These are phyloP conservation scores for Graphium colonna DNA, from an alignment of 2,888 invertebrate genomes.

Conservation along the genomic window DNA sequence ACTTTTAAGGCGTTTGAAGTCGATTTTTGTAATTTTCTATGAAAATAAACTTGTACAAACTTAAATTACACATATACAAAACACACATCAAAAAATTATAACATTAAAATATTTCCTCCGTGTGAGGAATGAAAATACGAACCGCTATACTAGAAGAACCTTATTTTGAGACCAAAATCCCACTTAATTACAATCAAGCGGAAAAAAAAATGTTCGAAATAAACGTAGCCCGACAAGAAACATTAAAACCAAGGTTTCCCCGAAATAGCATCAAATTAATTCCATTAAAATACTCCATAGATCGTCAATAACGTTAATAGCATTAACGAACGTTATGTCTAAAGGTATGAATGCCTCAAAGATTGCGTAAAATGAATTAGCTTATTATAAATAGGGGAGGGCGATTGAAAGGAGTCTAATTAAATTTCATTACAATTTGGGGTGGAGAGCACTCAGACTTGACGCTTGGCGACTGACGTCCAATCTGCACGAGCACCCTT, in stretches of 20 bases:
- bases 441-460: constrained; percentile 45
- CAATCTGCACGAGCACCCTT: constrained; percentile 66
- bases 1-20: too few relatives aligned
- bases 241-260: background rate
- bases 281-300: background rate
- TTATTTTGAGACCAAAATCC: too few relatives aligned
- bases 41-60: too few relatives aligned
- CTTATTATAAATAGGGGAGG: constrained; percentile 30
- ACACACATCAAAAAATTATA: too few relatives aligned
- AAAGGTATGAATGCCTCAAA: constrained; percentile 17
- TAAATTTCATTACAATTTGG: constrained; percentile 54
- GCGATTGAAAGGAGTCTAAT: constrained; percentile 49
- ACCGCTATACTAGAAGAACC: too few relatives aligned
- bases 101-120: too few relatives aligned
- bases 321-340: background rate
- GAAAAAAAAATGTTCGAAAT: too few relatives aligned
- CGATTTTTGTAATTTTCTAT: too few relatives aligned
- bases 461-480: constrained; percentile 49
- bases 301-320: background rate
- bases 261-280: background rate
- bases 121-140: too few relatives aligned
- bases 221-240: too few relatives aligned
- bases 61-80: too few relatives aligned
- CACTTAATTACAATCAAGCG: too few relatives aligned
- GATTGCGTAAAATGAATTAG: constrained; percentile 10